phyloP scores from a whole-genome alignment of 1,140 invertebrate species.

The Callitettix versicolor region DNA sequence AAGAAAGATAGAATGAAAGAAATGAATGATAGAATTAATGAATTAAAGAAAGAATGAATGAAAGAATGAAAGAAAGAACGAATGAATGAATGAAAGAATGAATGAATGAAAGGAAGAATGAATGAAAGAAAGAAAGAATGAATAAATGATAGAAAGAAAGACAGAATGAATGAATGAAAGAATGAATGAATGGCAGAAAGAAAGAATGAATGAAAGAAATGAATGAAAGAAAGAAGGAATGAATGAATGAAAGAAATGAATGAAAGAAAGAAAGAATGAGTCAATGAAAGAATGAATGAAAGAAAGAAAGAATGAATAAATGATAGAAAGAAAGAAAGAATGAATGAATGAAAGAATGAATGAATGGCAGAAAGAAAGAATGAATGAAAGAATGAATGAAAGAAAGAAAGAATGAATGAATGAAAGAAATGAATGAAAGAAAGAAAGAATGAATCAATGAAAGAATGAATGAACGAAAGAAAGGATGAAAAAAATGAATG shows the following conservation, averaged over 20 bases:
- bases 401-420: not conserved
- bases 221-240: not conserved
- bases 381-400: not conserved
- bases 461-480: not conserved
- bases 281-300: too few species aligned
- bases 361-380: too few species aligned
- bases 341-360: not conserved
- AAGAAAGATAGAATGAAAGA: too few species aligned
- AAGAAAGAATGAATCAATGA: too few species aligned
- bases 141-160: too few species aligned
- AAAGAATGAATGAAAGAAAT: too few species aligned
- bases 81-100: not conserved
- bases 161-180: not conserved
- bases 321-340: not conserved
- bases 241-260: too few species aligned
- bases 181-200: too few species aligned
- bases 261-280: not conserved
- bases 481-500: not conserved
- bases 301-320: too few species aligned
- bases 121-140: too few species aligned
- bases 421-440: too few species aligned
- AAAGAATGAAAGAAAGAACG: not conserved
- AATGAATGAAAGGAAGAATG: not conserved
- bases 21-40: not conserved
- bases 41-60: not conserved